Evolutionary conservation across 1,140 invertebrate species (phyloP).

Genomic region (Cotesia chilonis): DNA sequence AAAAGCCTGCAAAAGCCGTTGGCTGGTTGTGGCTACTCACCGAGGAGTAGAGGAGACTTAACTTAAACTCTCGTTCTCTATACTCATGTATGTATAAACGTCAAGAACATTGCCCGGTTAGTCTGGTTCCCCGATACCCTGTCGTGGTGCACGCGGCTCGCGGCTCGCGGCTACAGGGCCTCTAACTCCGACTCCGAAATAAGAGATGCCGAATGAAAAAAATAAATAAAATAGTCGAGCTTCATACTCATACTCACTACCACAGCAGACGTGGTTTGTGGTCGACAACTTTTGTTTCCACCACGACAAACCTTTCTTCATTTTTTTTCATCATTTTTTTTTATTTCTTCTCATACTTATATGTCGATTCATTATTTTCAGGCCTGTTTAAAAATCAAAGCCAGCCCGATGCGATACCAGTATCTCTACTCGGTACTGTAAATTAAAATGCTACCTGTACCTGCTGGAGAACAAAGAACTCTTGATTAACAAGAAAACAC

Average conservation of each 20-base stretch:
- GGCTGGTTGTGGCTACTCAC: conserved; percentile 7
- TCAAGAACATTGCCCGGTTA: background rate
- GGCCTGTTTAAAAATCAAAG: too few species aligned
- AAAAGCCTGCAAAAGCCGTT: conserved; percentile 21
- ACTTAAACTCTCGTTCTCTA: conserved; percentile 20
- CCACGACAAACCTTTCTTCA: background rate
- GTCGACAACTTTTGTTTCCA: background rate
- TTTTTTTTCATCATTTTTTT: too few species aligned
- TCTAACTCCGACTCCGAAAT: background rate
- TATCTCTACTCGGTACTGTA: too few species aligned
- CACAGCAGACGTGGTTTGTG: background rate
- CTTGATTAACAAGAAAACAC: too few species aligned
- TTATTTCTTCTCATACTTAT: too few species aligned
- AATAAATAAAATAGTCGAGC: conserved; percentile 8
- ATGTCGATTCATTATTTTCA: too few species aligned
- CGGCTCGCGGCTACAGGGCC: conserved; percentile 27
- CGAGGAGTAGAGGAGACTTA: conserved; percentile 8
- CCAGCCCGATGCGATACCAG: too few species aligned
- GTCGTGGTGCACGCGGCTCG: background rate
- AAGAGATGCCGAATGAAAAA: background rate
- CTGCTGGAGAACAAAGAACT: too few species aligned
- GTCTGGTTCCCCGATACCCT: too few species aligned
- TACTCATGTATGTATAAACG: too few species aligned
- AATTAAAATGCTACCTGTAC: too few species aligned
- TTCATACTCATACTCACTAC: background rate